phyloP scores from a whole-genome alignment of 1,140 invertebrate genomes.

The Meloidogyne exigua region DNA sequence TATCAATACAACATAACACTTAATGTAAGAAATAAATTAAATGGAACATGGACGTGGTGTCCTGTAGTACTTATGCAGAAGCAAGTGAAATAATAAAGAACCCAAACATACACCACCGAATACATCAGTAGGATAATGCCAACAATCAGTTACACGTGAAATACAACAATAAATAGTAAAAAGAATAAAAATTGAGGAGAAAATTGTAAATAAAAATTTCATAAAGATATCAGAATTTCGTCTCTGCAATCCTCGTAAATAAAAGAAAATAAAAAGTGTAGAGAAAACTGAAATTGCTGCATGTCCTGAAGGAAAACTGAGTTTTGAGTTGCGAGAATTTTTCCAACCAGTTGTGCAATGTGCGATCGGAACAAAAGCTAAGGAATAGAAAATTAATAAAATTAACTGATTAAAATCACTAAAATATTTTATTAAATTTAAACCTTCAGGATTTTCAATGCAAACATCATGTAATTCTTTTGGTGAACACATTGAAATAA shows the following conservation, averaged over 20 bases:
- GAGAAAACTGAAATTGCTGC: slow-evolving; percentile 34
- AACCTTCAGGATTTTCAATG: neutral
- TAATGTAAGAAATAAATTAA: neutral
- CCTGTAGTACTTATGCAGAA: slow-evolving; percentile 23
- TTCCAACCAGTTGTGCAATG: slow-evolving; percentile 30
- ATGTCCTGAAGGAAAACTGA: slow-evolving; percentile 40
- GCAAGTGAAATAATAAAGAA: slow-evolving; percentile 22
- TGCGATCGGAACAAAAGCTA: slow-evolving; percentile 17
- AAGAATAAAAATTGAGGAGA: slow-evolving; percentile 13
- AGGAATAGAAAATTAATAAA: neutral
- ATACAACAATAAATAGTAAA: slow-evolving; percentile 34
- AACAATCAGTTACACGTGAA: slow-evolving; percentile 30
- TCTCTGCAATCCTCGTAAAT: slow-evolving; percentile 21
- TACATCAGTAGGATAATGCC: slow-evolving; percentile 36
- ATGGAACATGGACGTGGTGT: neutral
- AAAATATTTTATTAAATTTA: neutral
- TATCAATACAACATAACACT: too few relatives aligned
- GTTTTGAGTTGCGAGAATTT: slow-evolving; percentile 32
- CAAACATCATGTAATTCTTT: slow-evolving; percentile 14
- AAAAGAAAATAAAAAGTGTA: slow-evolving; percentile 29
- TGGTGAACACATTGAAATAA: slow-evolving; percentile 36
- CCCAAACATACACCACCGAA: slow-evolving; percentile 30
- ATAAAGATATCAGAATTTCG: neutral
- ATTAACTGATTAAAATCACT: too few relatives aligned
- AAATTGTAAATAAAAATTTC: slow-evolving; percentile 20